Conservation (phyloP, 2,888 invertebrate species). For the Drosophila tripunctata region DNA sequence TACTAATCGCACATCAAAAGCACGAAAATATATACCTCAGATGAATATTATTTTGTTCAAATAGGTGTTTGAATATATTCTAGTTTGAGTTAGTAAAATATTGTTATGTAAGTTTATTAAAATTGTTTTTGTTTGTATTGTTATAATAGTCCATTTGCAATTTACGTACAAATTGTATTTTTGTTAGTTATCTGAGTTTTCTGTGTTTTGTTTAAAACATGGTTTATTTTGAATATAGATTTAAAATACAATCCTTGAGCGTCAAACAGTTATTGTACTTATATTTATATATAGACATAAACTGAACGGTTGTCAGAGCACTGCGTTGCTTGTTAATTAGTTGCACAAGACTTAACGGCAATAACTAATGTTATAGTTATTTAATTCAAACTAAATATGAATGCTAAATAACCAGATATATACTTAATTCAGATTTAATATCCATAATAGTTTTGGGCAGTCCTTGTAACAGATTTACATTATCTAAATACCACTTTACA, state of each 20-base stretch:
- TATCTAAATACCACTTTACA: neutral
- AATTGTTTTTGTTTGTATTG: neutral
- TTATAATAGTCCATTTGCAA: no score
- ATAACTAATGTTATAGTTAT: neutral
- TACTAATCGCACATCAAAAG: neutral
- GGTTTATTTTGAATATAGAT: neutral
- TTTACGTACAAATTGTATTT: neutral
- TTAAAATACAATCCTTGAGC: neutral
- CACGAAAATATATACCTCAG: neutral
- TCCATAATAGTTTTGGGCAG: neutral
- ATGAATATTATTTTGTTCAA: neutral
- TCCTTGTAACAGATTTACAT: neutral
- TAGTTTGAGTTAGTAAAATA: neutral
- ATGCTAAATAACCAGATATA: neutral
- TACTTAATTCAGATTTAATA: neutral
- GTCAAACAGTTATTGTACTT: neutral
- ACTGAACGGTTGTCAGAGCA: constrained; percentile 1
- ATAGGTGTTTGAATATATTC: no score
- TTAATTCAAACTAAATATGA: neutral
- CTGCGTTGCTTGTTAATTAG: neutral
- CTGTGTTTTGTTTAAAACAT: neutral
- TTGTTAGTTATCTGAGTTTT: neutral
- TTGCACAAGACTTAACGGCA: constrained; percentile 5
- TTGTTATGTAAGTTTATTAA: neutral
- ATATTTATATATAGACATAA: neutral